Evolutionary conservation across 92 coral and sea anemone species (phyloP).

Genomic region (Porites rus): DNA sequence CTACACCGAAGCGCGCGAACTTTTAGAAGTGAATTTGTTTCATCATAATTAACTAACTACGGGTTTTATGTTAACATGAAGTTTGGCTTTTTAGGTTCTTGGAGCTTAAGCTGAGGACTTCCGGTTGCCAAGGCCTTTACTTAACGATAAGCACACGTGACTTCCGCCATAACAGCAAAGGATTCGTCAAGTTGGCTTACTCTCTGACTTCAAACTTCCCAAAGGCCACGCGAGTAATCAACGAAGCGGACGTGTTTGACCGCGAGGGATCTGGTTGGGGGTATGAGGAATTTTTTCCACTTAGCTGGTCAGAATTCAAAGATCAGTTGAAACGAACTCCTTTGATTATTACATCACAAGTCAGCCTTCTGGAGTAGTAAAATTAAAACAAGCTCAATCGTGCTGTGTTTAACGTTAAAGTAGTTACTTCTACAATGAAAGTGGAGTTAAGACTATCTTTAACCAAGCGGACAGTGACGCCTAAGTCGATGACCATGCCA

Average conservation of each 20-base stretch:
- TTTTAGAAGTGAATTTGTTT: no score
- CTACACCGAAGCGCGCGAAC: no score
- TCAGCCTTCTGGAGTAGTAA: conserved; percentile 80
- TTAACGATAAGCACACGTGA: conserved; percentile 87
- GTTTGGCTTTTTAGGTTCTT: conserved; percentile 61
- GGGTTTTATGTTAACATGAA: neutral
- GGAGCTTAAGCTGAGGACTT: conserved; percentile 79
- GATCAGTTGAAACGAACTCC: conserved; percentile 81
- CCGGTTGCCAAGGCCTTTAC: conserved; percentile 88
- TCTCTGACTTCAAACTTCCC: conserved; percentile 86
- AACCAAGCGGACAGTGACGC: no score
- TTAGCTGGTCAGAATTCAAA: conserved; percentile 76
- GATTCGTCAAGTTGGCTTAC: conserved; percentile 85
- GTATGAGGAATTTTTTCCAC: conserved; percentile 89
- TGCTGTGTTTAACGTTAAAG: no score
- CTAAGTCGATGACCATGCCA: neutral
- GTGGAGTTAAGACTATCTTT: no score
- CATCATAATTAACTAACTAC: neutral
- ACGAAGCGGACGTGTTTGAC: conserved; percentile 92
- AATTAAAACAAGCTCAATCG: neutral
- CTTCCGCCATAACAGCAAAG: conserved; percentile 77
- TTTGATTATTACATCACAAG: conserved; percentile 82
- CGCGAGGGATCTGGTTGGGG: conserved; percentile 95
- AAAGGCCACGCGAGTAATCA: conserved; percentile 88
- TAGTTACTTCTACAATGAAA: no score